Evolutionary conservation across 2,113 vertebrate genomes (phyloP).

Genomic region (Mellivora capensis): DNA sequence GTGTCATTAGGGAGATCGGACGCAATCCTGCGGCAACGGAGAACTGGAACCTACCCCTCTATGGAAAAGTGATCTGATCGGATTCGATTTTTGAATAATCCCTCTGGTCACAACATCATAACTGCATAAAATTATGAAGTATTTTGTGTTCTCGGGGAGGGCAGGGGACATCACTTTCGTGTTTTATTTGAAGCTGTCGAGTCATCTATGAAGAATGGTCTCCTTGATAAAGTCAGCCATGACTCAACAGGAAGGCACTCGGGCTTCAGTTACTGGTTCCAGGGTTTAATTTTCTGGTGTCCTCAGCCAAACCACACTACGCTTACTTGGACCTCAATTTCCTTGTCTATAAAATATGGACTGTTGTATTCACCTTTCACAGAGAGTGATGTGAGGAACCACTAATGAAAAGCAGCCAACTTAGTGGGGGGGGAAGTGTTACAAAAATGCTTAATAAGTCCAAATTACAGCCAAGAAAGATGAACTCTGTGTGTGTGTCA

Average conservation of each 20-base stretch:
- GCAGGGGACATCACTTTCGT: not conserved
- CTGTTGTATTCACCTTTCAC: conserved; percentile 28
- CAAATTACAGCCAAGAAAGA: conserved; percentile 50
- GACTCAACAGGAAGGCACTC: conserved; percentile 28
- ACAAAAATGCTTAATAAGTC: conserved; percentile 54
- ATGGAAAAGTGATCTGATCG: not conserved
- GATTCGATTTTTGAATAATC: not conserved
- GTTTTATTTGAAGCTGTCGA: not conserved
- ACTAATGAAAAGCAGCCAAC: conserved; percentile 47
- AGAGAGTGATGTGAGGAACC: conserved; percentile 1
- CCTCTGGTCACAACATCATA: not conserved
- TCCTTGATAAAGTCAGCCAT: not conserved
- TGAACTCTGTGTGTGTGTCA: not conserved
- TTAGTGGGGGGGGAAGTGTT: not conserved
- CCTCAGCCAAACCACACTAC: conserved; percentile 15
- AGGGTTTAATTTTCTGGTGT: conserved; percentile 17
- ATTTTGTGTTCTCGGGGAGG: not conserved
- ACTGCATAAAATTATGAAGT: not conserved
- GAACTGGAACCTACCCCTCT: not conserved
- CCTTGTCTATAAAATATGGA: conserved; percentile 43
- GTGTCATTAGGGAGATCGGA: not conserved
- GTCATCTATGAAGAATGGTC: not conserved
- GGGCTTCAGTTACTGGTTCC: not conserved
- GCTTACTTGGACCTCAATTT: conserved; percentile 32
- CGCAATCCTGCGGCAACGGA: not conserved